Conservation (phyloP, 2,888 invertebrate species). For the Carterocephalus palaemon region DNA sequence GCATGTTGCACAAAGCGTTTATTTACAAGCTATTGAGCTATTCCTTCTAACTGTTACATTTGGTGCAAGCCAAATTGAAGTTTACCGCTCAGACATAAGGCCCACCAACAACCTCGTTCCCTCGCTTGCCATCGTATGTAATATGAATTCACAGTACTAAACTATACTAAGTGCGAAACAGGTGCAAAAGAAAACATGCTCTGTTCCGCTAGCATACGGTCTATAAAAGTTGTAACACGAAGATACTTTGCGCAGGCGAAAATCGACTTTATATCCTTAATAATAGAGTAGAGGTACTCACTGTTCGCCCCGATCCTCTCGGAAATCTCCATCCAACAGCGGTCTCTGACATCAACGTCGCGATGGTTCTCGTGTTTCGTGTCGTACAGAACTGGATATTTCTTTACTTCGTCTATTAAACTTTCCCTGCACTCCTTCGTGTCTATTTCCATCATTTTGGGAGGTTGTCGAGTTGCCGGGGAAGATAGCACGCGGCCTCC, state of each 20-base stretch:
- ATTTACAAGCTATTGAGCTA: constrained; percentile 17
- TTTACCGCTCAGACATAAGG: constrained; percentile 6
- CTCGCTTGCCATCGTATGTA: constrained; percentile 14
- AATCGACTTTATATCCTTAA: not conserved
- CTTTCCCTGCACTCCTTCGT: constrained; percentile 53
- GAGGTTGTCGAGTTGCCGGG: not conserved
- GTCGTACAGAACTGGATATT: constrained; percentile 67
- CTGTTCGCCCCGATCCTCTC: constrained; percentile 61
- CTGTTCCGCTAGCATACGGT: not conserved
- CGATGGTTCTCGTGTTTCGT: constrained; percentile 65
- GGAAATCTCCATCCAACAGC: constrained; percentile 69
- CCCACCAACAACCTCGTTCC: constrained; percentile 15
- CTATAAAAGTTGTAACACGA: not conserved
- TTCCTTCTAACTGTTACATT: not conserved
- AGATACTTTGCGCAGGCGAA: not conserved
- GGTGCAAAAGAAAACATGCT: constrained; percentile 11
- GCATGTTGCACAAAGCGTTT: constrained; percentile 5
- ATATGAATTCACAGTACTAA: constrained; percentile 7
- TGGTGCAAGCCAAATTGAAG: constrained; percentile 5
- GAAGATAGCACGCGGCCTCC: constrained; percentile 41
- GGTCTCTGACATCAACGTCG: constrained; percentile 65
- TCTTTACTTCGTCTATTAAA: constrained; percentile 68
- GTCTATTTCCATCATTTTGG: constrained; percentile 39
- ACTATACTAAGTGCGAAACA: constrained; percentile 6
- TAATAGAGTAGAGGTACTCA: constrained; percentile 37